Evolutionary conservation across 2,888 invertebrate species (phyloP).

Genomic region (Drosophila paracracens): DNA sequence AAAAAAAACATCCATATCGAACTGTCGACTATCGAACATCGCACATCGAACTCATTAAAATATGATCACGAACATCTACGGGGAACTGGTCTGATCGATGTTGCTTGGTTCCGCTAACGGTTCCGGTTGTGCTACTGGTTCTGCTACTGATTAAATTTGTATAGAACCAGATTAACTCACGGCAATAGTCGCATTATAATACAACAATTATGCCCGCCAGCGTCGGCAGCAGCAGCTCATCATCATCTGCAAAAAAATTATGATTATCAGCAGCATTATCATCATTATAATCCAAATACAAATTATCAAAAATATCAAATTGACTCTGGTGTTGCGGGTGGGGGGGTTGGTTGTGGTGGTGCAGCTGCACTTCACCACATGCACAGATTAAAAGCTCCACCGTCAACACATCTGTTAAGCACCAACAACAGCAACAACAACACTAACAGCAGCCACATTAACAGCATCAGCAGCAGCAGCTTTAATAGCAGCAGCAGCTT

Average conservation of each 20-base stretch:
- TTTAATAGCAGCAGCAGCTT: not conserved
- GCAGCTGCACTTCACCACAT: constrained; percentile 17
- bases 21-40: constrained; percentile 10
- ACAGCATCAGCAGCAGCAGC: constrained; percentile 16
- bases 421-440: constrained; percentile 27
- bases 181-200: constrained; percentile 47
- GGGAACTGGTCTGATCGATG: constrained; percentile 5
- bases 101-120: constrained; percentile 5
- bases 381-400: constrained; percentile 28
- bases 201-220: constrained; percentile 36
- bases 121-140: constrained; percentile 2
- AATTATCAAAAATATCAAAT: constrained; percentile 16
- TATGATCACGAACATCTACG: constrained; percentile 10
- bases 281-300: constrained; percentile 33
- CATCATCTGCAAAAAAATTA: constrained; percentile 22
- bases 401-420: constrained; percentile 27
- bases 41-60: constrained; percentile 11
- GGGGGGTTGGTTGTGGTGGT: constrained; percentile 10
- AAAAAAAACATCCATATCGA: constrained; percentile 23
- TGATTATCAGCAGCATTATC: constrained; percentile 38
- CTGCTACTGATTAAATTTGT: not conserved
- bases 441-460: constrained; percentile 32
- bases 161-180: constrained; percentile 3
- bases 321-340: constrained; percentile 14
- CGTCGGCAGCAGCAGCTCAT: constrained; percentile 16